Conservation (phyloP, 1,140 invertebrate genomes). For the Neomicropteryx cornuta region DNA sequence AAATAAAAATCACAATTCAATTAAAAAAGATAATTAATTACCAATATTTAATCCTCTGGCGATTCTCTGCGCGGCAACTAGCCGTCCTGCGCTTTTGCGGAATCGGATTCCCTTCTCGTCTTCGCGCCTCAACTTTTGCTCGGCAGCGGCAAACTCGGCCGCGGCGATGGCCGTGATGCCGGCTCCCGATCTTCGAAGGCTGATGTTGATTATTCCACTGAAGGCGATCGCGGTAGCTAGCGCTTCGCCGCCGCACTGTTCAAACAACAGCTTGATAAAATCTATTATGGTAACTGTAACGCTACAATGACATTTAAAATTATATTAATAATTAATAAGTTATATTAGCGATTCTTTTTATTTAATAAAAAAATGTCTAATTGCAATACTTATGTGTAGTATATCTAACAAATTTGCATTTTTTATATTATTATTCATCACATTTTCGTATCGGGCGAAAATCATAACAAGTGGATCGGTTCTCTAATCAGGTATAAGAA, state of each 20-base stretch:
- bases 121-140: slow-evolving; percentile 29
- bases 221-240: slow-evolving; percentile 33
- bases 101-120: slow-evolving; percentile 34
- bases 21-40: too few relatives aligned
- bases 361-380: neutral
- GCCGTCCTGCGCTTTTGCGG: slow-evolving; percentile 29
- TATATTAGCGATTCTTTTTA: neutral
- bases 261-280: too few relatives aligned
- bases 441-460: too few relatives aligned
- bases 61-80: slow-evolving; percentile 29
- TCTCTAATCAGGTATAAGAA: too few relatives aligned
- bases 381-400: slow-evolving; percentile 7
- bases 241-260: slow-evolving; percentile 27
- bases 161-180: slow-evolving; percentile 26
- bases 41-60: slow-evolving; percentile 36
- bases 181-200: slow-evolving; percentile 34
- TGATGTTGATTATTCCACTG: slow-evolving; percentile 30
- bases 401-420: too few relatives aligned
- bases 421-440: too few relatives aligned
- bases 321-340: neutral
- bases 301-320: neutral
- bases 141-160: slow-evolving; percentile 30
- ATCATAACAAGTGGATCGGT: too few relatives aligned
- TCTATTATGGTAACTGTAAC: neutral
- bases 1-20: too few relatives aligned